Conservation (phyloP, 2,888 invertebrate species). For the Ariolimax columbianus region DNA sequence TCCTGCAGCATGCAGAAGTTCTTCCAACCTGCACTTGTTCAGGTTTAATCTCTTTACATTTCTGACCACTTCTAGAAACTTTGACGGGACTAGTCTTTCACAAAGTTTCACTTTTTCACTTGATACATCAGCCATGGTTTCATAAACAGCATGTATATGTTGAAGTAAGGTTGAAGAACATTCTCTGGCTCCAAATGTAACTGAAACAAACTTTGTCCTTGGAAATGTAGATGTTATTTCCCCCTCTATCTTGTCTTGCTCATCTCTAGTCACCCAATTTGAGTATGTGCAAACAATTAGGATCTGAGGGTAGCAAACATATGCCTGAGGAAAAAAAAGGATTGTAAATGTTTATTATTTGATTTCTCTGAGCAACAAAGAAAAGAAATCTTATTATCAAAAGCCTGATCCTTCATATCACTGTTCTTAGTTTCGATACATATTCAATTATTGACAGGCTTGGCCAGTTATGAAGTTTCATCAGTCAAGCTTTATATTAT, state of each 20-base stretch:
- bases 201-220: slow-evolving; percentile 10
- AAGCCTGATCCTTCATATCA: background rate
- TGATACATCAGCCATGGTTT: slow-evolving; percentile 26
- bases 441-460: too few relatives aligned
- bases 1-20: slow-evolving; percentile 1
- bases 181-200: background rate
- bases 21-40: slow-evolving; percentile 21
- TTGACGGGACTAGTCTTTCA: slow-evolving; percentile 29
- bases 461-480: too few relatives aligned
- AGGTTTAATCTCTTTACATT: background rate
- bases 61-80: slow-evolving; percentile 24
- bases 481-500: too few relatives aligned
- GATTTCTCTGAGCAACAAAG: too few relatives aligned
- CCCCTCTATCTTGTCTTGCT: background rate
- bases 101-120: slow-evolving; percentile 7
- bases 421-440: too few relatives aligned
- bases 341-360: too few relatives aligned
- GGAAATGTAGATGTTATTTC: slow-evolving; percentile 24
- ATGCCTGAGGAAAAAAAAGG: slow-evolving; percentile 31
- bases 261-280: background rate
- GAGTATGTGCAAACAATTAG: slow-evolving; percentile 26
- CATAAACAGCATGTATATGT: background rate
- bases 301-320: slow-evolving; percentile 29
- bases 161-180: background rate
- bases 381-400: background rate